These are phyloP conservation scores for Formica selysi DNA, from an alignment of 1,140 invertebrate species.

Conservation along the genomic window DNA sequence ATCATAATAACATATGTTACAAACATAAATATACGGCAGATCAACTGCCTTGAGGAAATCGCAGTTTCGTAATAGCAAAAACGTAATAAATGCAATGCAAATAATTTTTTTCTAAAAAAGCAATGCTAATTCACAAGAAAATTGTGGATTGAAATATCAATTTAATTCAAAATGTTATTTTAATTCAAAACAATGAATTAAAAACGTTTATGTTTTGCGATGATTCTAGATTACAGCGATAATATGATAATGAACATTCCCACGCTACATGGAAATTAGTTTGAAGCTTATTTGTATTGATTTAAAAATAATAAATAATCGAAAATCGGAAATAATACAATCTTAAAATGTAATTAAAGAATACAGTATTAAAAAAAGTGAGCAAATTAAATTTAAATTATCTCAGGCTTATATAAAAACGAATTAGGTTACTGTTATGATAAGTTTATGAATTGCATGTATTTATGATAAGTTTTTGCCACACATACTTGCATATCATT, in stretches of 20 bases:
- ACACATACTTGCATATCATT: slow-evolving; percentile 24
- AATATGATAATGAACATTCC: neutral
- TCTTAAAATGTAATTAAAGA: neutral
- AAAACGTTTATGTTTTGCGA: neutral
- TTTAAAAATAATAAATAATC: slow-evolving; percentile 23
- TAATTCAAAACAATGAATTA: too few species aligned
- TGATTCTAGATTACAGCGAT: neutral
- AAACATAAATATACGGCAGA: neutral
- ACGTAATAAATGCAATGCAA: neutral
- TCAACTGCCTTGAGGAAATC: neutral
- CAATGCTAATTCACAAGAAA: neutral
- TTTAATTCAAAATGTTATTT: too few species aligned
- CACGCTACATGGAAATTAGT: neutral
- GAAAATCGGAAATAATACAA: neutral
- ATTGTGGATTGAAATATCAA: neutral
- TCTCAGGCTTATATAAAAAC: neutral
- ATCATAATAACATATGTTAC: neutral
- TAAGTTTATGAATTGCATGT: neutral
- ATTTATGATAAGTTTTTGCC: neutral
- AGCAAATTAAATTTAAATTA: slow-evolving; percentile 15
- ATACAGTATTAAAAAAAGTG: too few species aligned
- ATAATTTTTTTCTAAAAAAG: slow-evolving; percentile 5
- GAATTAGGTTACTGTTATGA: neutral
- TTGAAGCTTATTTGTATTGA: neutral
- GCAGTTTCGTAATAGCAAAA: neutral